phyloP scores from a whole-genome alignment of 2,113 vertebrate species.

The Tenrec ecaudatus region DNA sequence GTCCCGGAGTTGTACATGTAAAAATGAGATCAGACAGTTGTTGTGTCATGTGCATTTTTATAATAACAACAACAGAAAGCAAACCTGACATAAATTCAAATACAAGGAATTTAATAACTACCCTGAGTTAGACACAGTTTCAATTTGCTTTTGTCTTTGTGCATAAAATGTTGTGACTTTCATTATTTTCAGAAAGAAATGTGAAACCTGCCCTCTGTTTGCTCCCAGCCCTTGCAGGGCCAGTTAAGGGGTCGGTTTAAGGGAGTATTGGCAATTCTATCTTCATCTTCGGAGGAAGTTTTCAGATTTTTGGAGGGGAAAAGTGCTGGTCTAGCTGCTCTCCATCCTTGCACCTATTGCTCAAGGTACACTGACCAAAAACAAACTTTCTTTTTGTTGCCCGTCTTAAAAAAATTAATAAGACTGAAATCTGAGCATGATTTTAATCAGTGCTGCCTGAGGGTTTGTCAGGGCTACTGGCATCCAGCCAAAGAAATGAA shows the following conservation, averaged over 20 bases:
- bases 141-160: neutral
- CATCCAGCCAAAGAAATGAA: neutral
- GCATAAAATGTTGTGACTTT: neutral
- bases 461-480: neutral
- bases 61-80: neutral
- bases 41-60: neutral
- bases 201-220: neutral
- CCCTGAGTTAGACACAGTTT: conserved; percentile 18
- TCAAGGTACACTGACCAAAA: neutral
- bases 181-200: conserved; percentile 13
- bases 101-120: conserved; percentile 19
- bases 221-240: neutral
- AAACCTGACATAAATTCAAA: conserved; percentile 2
- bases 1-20: neutral
- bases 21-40: neutral
- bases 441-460: conserved; percentile 59
- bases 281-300: neutral
- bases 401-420: conserved; percentile 20
- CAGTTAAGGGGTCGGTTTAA: neutral
- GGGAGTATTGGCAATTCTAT: neutral
- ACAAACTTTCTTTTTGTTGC: conserved; percentile 41
- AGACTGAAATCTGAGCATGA: conserved; percentile 60
- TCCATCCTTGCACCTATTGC: too few species aligned
- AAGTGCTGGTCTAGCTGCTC: neutral
- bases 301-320: neutral